Conservation (phyloP, 2,797 vertebrate genomes). For the Erethizon dorsatum region DNA sequence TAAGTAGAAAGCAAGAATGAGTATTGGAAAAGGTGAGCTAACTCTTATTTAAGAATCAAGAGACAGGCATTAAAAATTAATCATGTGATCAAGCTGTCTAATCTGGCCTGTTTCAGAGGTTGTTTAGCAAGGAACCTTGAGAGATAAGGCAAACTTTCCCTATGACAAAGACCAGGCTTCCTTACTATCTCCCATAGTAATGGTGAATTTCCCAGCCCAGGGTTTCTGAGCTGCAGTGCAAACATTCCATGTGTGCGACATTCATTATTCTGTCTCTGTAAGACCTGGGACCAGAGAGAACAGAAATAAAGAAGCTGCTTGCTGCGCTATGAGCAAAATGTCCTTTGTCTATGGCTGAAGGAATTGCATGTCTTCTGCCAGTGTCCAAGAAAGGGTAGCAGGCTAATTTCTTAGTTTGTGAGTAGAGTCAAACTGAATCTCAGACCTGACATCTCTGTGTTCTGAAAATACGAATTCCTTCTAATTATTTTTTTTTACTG, state of each 20-base stretch:
- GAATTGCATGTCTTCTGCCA: not conserved
- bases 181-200: not conserved
- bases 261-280: not conserved
- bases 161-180: not conserved
- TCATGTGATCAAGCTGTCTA: not conserved
- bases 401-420: not conserved
- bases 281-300: not conserved
- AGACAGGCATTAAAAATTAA: not conserved
- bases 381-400: not conserved
- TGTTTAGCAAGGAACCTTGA: not conserved
- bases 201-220: not conserved
- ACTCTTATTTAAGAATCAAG: not conserved
- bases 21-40: not conserved
- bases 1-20: not conserved
- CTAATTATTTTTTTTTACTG: not conserved
- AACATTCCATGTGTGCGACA: not conserved
- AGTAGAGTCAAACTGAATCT: not conserved
- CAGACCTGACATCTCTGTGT: not conserved
- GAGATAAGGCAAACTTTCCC: not conserved
- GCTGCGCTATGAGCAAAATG: not conserved
- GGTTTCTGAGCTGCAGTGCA: not conserved
- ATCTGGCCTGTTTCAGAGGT: not conserved
- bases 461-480: slow-evolving; percentile 45
- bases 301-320: not conserved
- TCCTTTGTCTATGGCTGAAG: not conserved